Evolutionary conservation across 2,888 invertebrate species (phyloP).

Genomic region (Heliconius cydno): DNA sequence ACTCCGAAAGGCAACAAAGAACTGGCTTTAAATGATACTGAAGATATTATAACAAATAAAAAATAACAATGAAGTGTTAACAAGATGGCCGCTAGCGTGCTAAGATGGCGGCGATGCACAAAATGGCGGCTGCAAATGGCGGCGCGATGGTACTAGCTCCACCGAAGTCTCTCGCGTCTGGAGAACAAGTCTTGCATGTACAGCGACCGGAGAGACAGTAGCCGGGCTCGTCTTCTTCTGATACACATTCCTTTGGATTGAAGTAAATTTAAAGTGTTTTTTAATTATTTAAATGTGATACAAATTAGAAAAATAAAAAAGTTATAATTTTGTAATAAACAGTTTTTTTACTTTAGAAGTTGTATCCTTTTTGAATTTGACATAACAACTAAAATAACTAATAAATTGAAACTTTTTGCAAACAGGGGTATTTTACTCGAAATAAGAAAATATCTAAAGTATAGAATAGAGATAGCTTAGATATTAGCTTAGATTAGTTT

Average conservation of each 20-base stretch:
- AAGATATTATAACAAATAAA: not conserved
- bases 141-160: slow-evolving; percentile 61
- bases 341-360: not conserved
- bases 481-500: too few relatives aligned
- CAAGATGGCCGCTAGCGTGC: slow-evolving; percentile 57
- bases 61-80: slow-evolving; percentile 1
- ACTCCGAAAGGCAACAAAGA: not conserved
- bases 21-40: slow-evolving; percentile 15
- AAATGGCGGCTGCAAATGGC: slow-evolving; percentile 56
- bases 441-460: too few relatives aligned
- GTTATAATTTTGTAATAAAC: not conserved
- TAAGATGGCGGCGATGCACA: slow-evolving; percentile 60
- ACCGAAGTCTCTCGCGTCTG: slow-evolving; percentile 72
- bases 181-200: slow-evolving; percentile 75
- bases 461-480: too few relatives aligned
- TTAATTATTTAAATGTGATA: not conserved
- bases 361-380: not conserved
- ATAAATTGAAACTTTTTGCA: too few relatives aligned
- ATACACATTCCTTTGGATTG: slow-evolving; percentile 73
- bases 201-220: slow-evolving; percentile 75
- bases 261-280: not conserved
- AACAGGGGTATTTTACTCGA: too few relatives aligned
- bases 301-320: not conserved
- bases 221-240: slow-evolving; percentile 75
- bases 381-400: too few relatives aligned